Conservation (phyloP, 1,140 invertebrate species). For the Heliconius hermathena region DNA sequence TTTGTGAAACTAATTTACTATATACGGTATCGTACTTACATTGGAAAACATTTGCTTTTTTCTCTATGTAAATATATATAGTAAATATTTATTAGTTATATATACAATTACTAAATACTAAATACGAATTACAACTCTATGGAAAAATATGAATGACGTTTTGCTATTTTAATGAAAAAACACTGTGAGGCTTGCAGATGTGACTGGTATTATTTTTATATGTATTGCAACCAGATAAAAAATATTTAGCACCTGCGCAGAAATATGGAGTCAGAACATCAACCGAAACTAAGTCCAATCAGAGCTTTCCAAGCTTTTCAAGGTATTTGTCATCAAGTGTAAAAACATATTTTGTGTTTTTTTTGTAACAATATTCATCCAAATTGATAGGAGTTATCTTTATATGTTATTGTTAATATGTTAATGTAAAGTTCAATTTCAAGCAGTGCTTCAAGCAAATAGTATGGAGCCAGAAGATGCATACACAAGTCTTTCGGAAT, state of each 20-base stretch:
- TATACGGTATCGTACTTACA: no score
- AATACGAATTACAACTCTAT: background rate
- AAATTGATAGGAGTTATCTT: background rate
- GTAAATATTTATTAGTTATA: background rate
- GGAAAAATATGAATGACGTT: constrained; percentile 14
- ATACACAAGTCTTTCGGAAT: constrained; percentile 94
- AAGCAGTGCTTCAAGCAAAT: constrained; percentile 60
- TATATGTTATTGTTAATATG: background rate
- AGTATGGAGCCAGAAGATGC: constrained; percentile 85
- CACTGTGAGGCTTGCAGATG: background rate
- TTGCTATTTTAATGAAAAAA: background rate
- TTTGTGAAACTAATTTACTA: no score
- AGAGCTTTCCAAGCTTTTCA: constrained; percentile 72
- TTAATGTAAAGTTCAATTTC: background rate
- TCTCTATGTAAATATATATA: background rate
- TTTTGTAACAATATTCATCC: background rate
- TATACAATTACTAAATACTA: background rate
- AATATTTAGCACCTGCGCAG: constrained; percentile 9
- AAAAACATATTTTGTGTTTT: background rate
- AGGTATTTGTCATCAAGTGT: constrained; percentile 48
- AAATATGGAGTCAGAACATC: constrained; percentile 68
- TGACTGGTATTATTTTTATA: background rate
- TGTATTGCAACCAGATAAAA: background rate
- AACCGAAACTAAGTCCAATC: constrained; percentile 65
- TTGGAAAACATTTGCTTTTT: background rate